Evolutionary conservation across 2,113 vertebrate genomes (phyloP), one percentile per base, ranked within the genome.

Genomic region (Protobothrops flavoviridis): DNA sequence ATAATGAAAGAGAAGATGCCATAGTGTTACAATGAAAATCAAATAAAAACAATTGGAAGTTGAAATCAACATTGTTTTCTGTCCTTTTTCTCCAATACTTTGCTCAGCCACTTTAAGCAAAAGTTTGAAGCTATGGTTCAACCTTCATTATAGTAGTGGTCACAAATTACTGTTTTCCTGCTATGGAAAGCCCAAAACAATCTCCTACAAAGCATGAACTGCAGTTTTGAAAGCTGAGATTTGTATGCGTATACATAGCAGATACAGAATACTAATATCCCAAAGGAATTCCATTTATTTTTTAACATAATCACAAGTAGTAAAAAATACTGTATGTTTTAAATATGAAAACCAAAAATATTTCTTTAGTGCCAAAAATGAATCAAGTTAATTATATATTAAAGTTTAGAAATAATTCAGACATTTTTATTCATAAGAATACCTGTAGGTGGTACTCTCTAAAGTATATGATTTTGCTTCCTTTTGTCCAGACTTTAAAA

Each of bases 281-380:
- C 85, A 64, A 95, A 95, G 93, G 52, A 93, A 94, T 91, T 57
- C 91, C 92, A 94, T 93, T 93, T 20, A 24, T 93, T 95, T 95
- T 93, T 93, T 13, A 88, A 88, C 50, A 20, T 48, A 24, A 74
- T 24, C 43, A 61, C 85, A 69, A 24, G 26, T 12, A 57, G 12
- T 26, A 85, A 85, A 43, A 56, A 33, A 81, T 13, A 50, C 7
- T 20, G 56, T 5, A 13, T 90, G 8, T 10, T 29, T 59, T 90
- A 23, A n/a, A 93, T 85, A 33, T 52, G 29, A 55, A 50, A 85
- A 90, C n/a, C 43, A 57, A 24, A 45, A 59, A 45, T 1, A 53
- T 81, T 57, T 21, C 7, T 87, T 59, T 39, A 26, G 23, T 24
- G 59, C 9, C 3, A 69, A 56, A 89, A 56, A 26, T 4, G n/a